Percentiles rank a stretch among this genome's conserved stretches.
Evolutionary conservation across 1,140 invertebrate genomes (phyloP).

Genomic region (Drosophila athabasca): DNA sequence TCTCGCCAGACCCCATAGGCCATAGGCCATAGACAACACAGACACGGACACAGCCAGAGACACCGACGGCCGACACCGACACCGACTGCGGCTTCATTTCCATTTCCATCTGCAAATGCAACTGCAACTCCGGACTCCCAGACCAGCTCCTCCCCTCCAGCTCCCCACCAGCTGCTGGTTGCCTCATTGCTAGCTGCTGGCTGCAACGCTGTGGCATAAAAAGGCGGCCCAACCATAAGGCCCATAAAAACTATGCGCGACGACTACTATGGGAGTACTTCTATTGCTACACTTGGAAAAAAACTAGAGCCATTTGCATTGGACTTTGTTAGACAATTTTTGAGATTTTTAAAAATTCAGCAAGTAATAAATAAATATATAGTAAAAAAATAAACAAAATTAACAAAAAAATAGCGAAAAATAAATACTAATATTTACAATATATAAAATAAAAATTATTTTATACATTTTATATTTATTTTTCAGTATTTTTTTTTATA

Average conservation of each 20-base stretch:
- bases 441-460: too few relatives aligned
- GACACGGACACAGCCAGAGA: too few relatives aligned
- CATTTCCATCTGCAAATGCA: conserved; percentile 37
- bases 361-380: too few relatives aligned
- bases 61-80: not conserved
- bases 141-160: not conserved
- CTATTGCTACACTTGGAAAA: too few relatives aligned
- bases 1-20: conserved; percentile 13
- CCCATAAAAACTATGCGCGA: conserved; percentile 70
- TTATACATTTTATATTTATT: too few relatives aligned
- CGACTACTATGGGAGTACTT: conserved; percentile 12
- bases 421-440: too few relatives aligned
- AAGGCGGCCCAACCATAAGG: conserved; percentile 52
- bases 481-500: too few relatives aligned
- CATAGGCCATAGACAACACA: conserved; percentile 12
- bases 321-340: too few relatives aligned
- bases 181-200: conserved; percentile 7
- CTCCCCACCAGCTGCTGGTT: conserved; percentile 7
- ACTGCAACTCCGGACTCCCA: conserved; percentile 12
- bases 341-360: too few relatives aligned
- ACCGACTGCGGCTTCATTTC: conserved; percentile 34
- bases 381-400: too few relatives aligned
- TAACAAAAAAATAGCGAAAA: too few relatives aligned
- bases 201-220: conserved; percentile 36
- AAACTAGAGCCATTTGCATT: too few relatives aligned